Evolutionary conservation across 2,888 invertebrate species (phyloP).

Genomic region (Hecatera dysodea): DNA sequence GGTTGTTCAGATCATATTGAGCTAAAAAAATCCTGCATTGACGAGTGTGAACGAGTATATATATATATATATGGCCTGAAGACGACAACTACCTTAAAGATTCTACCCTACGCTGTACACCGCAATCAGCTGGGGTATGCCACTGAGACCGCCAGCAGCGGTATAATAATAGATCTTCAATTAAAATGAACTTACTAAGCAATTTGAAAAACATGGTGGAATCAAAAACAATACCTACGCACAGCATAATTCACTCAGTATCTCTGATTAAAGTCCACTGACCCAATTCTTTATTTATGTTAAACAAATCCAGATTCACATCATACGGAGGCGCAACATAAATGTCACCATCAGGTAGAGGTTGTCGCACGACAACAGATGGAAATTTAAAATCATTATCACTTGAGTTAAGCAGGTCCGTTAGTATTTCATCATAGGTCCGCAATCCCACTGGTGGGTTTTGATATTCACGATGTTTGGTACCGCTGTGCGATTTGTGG

Average conservation of each 20-base stretch:
- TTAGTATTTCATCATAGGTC: background rate
- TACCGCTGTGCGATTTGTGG: background rate
- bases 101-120: too few species aligned
- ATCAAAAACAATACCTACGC: background rate
- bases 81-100: too few species aligned
- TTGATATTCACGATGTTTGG: conserved; percentile 31
- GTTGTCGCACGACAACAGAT: background rate
- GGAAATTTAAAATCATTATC: background rate
- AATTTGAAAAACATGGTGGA: background rate
- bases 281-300: background rate
- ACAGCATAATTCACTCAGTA: background rate
- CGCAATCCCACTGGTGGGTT: conserved; percentile 34
- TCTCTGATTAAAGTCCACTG: background rate
- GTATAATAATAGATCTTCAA: background rate
- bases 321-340: conserved; percentile 4
- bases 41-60: too few species aligned
- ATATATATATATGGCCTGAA: too few species aligned
- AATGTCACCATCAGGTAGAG: background rate
- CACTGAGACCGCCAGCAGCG: background rate
- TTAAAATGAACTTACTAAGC: background rate
- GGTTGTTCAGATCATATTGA: too few species aligned
- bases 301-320: conserved; percentile 1
- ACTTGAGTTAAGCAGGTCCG: background rate
- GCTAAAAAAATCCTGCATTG: too few species aligned
- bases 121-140: too few species aligned